Percentiles rank a stretch among this genome's conserved stretches.
Evolutionary conservation across 2,888 invertebrate genomes (phyloP).

Genomic region (Cetonia aurata): DNA sequence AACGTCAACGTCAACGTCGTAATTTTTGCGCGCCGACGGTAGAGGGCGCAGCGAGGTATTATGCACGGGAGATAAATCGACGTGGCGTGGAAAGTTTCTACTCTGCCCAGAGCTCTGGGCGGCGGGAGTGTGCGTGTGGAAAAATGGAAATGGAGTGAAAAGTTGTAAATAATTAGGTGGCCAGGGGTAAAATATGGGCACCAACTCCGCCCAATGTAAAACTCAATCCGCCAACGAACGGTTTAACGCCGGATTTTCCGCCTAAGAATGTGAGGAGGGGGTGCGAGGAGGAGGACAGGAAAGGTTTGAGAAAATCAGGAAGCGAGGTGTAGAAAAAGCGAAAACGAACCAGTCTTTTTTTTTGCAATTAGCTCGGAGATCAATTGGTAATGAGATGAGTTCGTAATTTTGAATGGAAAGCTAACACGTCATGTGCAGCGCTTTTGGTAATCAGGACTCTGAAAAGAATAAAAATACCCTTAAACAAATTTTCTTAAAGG

Average conservation of each 20-base stretch:
- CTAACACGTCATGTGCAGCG: too few species aligned
- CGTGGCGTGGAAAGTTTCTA: constrained; percentile 31
- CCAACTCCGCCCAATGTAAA: constrained; percentile 26
- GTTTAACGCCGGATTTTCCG: not conserved
- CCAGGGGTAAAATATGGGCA: constrained; percentile 23
- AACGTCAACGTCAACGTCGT: constrained; percentile 22
- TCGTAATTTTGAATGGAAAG: not conserved
- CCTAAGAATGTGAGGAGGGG: not conserved
- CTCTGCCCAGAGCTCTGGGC: constrained; percentile 5
- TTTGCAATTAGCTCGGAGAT: not conserved
- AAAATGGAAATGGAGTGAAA: constrained; percentile 39
- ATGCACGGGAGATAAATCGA: constrained; percentile 33
- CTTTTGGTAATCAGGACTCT: too few species aligned
- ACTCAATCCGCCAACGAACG: constrained; percentile 13
- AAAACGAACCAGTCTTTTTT: not conserved
- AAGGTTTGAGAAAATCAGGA: not conserved
- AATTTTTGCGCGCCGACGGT: constrained; percentile 14
- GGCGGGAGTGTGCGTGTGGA: constrained; percentile 5
- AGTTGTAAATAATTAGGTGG: constrained; percentile 40
- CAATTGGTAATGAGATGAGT: constrained; percentile 14
- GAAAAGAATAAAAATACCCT: too few species aligned
- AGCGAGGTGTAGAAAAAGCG: not conserved
- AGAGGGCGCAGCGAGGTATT: constrained; percentile 4
- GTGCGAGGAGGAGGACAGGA: too few species aligned
- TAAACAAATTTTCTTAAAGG: too few species aligned